Evolutionary conservation across 1,140 invertebrate species (phyloP).

Genomic region (Melitaea cinxia): DNA sequence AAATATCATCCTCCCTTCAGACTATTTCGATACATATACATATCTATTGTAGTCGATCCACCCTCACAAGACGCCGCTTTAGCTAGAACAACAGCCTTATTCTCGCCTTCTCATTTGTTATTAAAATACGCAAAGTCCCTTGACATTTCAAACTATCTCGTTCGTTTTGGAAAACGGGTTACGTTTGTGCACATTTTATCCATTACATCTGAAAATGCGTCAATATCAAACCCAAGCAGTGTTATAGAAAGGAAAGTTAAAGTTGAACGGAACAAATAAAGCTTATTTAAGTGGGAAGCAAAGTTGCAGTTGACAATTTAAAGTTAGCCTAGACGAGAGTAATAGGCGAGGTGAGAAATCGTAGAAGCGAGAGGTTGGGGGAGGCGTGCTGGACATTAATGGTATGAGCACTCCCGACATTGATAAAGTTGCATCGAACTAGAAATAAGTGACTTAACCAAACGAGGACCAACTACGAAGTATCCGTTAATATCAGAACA

Average conservation of each 20-base stretch:
- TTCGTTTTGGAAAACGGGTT: conserved; percentile 8
- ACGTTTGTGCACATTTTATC: conserved; percentile 2
- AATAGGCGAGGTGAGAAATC: conserved; percentile 63
- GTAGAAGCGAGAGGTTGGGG: conserved; percentile 37
- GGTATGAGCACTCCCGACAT: conserved; percentile 48
- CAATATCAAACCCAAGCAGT: conserved; percentile 23
- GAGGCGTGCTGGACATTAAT: conserved; percentile 39
- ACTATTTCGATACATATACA: conserved; percentile 29
- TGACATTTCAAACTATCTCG: conserved; percentile 41
- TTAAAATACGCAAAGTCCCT: conserved; percentile 55
- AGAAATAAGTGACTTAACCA: conserved; percentile 60
- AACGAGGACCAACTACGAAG: conserved; percentile 48
- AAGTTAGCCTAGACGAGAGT: conserved; percentile 57
- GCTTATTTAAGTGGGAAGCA: conserved; percentile 58
- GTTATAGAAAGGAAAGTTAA: conserved; percentile 41
- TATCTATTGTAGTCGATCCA: conserved; percentile 18
- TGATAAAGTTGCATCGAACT: conserved; percentile 65
- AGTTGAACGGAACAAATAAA: conserved; percentile 63
- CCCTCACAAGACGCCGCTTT: conserved; percentile 24
- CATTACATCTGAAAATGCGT: conserved; percentile 8
- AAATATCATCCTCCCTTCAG: conserved; percentile 51
- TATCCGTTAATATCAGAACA: conserved; percentile 53
- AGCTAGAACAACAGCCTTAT: conserved; percentile 29
- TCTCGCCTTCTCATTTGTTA: conserved; percentile 48
- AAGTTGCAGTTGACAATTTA: conserved; percentile 74